Evolutionary conservation across 2,113 vertebrate genomes (phyloP), one percentile per base, ranked within the genome.

Genomic region (Octodon degus): DNA sequence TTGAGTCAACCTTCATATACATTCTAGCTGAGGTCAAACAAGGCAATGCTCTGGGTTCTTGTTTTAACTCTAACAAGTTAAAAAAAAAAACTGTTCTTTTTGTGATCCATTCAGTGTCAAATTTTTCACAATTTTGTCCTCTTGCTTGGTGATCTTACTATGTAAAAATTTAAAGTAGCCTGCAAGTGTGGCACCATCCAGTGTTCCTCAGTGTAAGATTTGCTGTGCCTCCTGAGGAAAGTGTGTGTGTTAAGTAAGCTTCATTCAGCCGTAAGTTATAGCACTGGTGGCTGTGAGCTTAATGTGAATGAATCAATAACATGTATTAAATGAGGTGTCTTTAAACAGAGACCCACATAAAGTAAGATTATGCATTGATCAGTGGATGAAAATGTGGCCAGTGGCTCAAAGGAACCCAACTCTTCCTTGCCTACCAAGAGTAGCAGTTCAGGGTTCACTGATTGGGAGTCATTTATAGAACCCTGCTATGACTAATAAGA

Each of bases 301-400:
- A 82, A 17, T 84, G 30, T 70, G 83, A 89, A 55, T 89, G 72
- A 91, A 37, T 74, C 70, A 86, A 43, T 13, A 83, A 37, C 53
- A 34, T 67, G 47, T 79, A 50, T 72, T 93, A 65, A 88, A 80
- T 82, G 82, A 80, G 5, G 8, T 53, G 24, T 88, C 60, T 88
- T 86, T 50, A 89, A 89, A 53, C n/a, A 89, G 12, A 94, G 74
- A 81, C 65, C 27, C 32, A 70, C 82, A 86, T 80, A 53, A 82
- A 96, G 53, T 27, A 85, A 90, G 47, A 27, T 65, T 87, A 47
- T 20, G 1, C 76, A 22, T 79, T 92, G 60, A 88, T 85, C 20
- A 19, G 2, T 70, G 87, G 55, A 70, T n/a, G 17, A 94, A 53
- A 76, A 79, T 62, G 22, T 82, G 27, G 76, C 53, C 58, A 58